Base-by-base conservation (phyloP, 37 sponge, comb jelly and placozoan genomes). In the Axinella damicornis region DNA sequence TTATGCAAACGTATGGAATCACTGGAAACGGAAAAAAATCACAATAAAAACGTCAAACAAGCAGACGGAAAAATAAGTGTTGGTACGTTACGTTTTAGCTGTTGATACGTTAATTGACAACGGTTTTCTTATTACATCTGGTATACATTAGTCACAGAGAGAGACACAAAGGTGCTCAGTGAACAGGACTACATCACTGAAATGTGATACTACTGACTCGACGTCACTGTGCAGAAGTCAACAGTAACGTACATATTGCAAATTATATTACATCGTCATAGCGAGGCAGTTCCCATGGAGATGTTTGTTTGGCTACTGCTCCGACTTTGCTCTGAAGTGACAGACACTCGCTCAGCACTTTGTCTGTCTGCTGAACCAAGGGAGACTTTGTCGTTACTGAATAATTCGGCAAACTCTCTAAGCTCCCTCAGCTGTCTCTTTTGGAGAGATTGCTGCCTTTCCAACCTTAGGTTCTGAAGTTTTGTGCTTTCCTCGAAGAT, bases 401-500 rank as follows among this genome's bases (percentile, higher is more conserved):
- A 79, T 0, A 66, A 56, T 58, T 86, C 89, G 11, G 94, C 85
- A 77, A 97, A 97, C 24, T 95, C 93, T 25, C 77, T 74, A 83
- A 90, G 41, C 63, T 97, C 98, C 36, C 65, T 67, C 33, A 95
- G 72, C 20, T 95, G 96, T 38, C 72, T 83, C 69, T 88, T 88
- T 72, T 87, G 92, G 21, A 97, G 82, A 24, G 87, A 82, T 41
- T 91, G 94, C 38, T 95, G 96, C 27, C 89, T 57, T 32, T 96
- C 96, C 37, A 97, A 78, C 24, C 98, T 66, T 25, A 83, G 71
- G 68, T 90, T 87, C 73, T 96, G 96, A 25, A 97, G 67, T 59
- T 76, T 77, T n/a, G 91, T 87, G 73, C 96, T 95, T 84, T 95
- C 94, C 31, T 95, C 96, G 60, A 91, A 89, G 18, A 92, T 46